Percentiles rank a stretch among this genome's conserved stretches.
Evolutionary conservation across 2,797 vertebrate genomes (phyloP).

Genomic region (Monodelphis domestica): DNA sequence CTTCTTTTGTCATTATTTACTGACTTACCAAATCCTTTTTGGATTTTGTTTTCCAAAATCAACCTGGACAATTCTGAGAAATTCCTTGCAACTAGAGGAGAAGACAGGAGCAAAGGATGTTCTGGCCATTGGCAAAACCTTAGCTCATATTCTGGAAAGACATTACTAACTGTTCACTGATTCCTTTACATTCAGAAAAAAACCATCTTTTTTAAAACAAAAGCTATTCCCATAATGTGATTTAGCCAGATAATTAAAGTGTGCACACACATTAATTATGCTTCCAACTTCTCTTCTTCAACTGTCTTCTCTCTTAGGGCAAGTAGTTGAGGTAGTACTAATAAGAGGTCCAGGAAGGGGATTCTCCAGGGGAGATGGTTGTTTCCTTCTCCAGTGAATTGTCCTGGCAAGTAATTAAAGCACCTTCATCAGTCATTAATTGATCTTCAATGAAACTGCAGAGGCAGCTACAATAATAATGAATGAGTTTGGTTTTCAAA

Average conservation of each 20-base stretch:
- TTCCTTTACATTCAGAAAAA: constrained; percentile 28
- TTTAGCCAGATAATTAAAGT: constrained; percentile 68
- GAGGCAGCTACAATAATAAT: constrained; percentile 5
- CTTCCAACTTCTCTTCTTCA: constrained; percentile 38
- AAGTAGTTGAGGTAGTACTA: constrained; percentile 38
- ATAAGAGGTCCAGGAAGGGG: constrained; percentile 46
- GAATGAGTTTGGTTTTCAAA: not conserved
- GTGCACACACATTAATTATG: constrained; percentile 48
- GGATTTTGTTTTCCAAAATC: not conserved
- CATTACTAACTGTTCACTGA: constrained; percentile 29
- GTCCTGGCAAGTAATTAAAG: constrained; percentile 59
- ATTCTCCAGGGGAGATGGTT: constrained; percentile 25
- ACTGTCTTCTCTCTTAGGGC: constrained; percentile 11
- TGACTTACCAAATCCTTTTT: not conserved
- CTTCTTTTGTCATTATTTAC: not conserved
- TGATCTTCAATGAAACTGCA: constrained; percentile 40
- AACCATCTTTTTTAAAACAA: constrained; percentile 45
- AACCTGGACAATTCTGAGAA: not conserved
- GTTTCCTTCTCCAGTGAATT: constrained; percentile 50
- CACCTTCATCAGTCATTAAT: constrained; percentile 58
- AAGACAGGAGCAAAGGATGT: not conserved
- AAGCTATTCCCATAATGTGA: constrained; percentile 54
- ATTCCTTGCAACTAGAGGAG: not conserved
- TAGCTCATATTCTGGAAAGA: constrained; percentile 26
- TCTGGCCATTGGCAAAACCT: not conserved